A percentile compares a stretch with the other conserved stretches of the same genome.
Conservation (phyloP, 2,113 vertebrate species). For the Apodemus speciosus region DNA sequence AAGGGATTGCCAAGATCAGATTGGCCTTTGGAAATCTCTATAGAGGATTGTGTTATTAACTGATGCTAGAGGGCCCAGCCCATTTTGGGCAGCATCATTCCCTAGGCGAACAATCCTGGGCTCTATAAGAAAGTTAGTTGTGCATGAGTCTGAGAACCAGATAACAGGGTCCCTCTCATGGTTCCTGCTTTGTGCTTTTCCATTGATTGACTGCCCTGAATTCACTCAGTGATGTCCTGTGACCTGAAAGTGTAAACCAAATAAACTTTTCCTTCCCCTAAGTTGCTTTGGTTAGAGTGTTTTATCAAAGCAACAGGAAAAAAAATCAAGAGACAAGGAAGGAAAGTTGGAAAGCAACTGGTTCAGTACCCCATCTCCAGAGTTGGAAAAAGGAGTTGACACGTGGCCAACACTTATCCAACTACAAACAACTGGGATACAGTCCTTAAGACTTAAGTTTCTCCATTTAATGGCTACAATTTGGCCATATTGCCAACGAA, state of each 20-base stretch:
- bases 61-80: not conserved
- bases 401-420: not conserved
- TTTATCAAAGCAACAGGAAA: not conserved
- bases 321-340: not conserved
- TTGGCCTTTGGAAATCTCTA: not conserved
- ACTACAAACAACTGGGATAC: not conserved
- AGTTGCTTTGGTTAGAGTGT: not conserved
- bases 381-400: not conserved
- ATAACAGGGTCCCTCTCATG: not conserved
- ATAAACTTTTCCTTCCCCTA: not conserved
- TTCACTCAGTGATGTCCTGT: not conserved
- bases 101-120: not conserved
- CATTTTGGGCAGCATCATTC: not conserved
- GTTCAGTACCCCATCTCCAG: not conserved
- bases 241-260: not conserved
- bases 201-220: too few species aligned
- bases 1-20: not conserved
- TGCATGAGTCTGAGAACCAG: not conserved
- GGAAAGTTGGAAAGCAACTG: not conserved
- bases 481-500: not conserved
- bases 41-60: not conserved
- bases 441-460: not conserved
- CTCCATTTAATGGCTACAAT: not conserved
- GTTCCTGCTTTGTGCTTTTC: not conserved
- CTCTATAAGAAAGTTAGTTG: not conserved